These are phyloP conservation scores for Drosophila santomea DNA, from an alignment of 1,140 invertebrate genomes.

Conservation along the genomic window DNA sequence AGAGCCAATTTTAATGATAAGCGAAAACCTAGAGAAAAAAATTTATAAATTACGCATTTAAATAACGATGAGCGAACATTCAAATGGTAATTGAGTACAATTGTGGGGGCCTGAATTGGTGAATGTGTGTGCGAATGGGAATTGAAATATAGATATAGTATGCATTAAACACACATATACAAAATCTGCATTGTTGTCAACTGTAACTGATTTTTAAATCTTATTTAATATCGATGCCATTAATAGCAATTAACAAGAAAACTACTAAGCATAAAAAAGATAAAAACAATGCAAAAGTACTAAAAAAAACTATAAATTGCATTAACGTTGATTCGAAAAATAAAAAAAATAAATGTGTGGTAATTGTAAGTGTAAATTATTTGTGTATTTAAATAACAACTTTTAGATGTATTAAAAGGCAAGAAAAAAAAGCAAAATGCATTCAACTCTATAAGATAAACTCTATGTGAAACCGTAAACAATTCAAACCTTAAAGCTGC, in stretches of 20 bases:
- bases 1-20: conserved; percentile 73
- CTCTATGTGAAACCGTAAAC: conserved; percentile 50
- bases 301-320: conserved; percentile 41
- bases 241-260: conserved; percentile 66
- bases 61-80: conserved; percentile 54
- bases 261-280: conserved; percentile 29
- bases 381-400: conserved; percentile 79
- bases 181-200: conserved; percentile 78
- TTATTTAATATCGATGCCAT: conserved; percentile 76
- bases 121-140: conserved; percentile 16
- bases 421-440: conserved; percentile 49
- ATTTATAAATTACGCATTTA: conserved; percentile 41
- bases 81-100: conserved; percentile 65
- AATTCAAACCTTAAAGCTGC: conserved; percentile 46
- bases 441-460: conserved; percentile 62
- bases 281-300: conserved; percentile 30
- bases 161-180: conserved; percentile 28
- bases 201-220: conserved; percentile 78
- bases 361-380: conserved; percentile 80
- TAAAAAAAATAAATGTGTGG: conserved; percentile 60
- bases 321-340: conserved; percentile 41
- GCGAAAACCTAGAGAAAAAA: conserved; percentile 43
- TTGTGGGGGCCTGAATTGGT: conserved; percentile 9
- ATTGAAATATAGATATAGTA: conserved; percentile 37
- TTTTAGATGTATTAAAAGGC: conserved; percentile 69